Evolutionary conservation across 2,888 invertebrate genomes (phyloP).

Genomic region (Globia sparganii): DNA sequence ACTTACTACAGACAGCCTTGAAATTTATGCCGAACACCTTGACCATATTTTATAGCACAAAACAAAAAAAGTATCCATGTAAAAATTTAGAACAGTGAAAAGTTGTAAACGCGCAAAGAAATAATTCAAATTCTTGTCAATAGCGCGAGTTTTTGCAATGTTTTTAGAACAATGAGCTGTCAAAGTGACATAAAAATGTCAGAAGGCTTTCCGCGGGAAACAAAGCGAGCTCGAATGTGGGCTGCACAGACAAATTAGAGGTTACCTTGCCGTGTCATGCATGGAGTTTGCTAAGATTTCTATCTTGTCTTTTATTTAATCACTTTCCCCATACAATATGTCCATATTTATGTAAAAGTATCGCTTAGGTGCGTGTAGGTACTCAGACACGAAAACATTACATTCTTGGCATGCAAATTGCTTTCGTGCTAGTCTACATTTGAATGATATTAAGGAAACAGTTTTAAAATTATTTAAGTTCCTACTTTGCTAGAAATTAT

Average conservation of each 20-base stretch:
- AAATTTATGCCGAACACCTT: conserved; percentile 52
- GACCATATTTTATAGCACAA: conserved; percentile 59
- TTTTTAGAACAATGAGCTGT: conserved; percentile 73
- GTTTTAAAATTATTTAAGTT: neutral
- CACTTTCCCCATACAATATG: conserved; percentile 55
- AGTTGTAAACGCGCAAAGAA: conserved; percentile 55
- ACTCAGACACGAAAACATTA: conserved; percentile 17
- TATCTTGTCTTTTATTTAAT: conserved; percentile 58
- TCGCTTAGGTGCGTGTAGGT: conserved; percentile 28
- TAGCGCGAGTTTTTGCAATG: conserved; percentile 61
- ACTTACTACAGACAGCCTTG: conserved; percentile 41
- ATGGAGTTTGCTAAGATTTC: conserved; percentile 66
- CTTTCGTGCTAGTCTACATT: conserved; percentile 15
- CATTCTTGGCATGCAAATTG: conserved; percentile 33
- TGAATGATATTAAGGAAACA: conserved; percentile 22
- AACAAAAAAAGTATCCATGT: conserved; percentile 38
- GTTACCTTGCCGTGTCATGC: conserved; percentile 69
- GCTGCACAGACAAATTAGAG: conserved; percentile 76
- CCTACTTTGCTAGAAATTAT: neutral
- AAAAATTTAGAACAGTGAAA: conserved; percentile 69
- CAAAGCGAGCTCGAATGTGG: conserved; percentile 80
- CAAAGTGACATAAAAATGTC: conserved; percentile 77
- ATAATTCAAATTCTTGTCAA: conserved; percentile 61
- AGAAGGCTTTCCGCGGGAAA: conserved; percentile 78
- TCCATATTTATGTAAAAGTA: conserved; percentile 54